These are phyloP conservation scores for Bettongia penicillata DNA, from an alignment of 2,113 vertebrate species.

Conservation along the genomic window DNA sequence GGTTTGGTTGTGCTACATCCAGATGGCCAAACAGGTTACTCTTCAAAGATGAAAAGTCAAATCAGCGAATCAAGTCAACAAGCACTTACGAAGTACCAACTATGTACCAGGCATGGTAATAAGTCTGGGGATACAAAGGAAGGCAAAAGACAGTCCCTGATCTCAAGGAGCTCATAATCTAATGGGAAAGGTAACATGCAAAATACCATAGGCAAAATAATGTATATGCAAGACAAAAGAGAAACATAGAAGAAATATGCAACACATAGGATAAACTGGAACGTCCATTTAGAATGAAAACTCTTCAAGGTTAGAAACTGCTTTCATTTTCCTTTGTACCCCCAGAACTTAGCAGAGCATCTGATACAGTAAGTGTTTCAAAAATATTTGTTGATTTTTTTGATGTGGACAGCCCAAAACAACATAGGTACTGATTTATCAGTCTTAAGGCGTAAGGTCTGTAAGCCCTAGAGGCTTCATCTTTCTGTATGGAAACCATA, in stretches of 20 bases:
- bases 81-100: not conserved
- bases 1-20: too few relatives aligned
- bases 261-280: not conserved
- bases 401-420: not conserved
- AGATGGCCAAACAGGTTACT: too few relatives aligned
- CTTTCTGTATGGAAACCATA: not conserved
- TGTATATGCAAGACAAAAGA: not conserved
- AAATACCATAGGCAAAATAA: too few relatives aligned
- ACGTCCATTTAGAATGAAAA: not conserved
- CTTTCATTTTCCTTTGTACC: not conserved
- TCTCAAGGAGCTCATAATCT: too few relatives aligned
- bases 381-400: not conserved
- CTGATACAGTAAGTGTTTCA: not conserved
- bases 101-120: not conserved
- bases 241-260: not conserved
- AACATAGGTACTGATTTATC: not conserved
- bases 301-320: not conserved
- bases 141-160: too few relatives aligned
- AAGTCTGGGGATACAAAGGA: too few relatives aligned
- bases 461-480: not conserved
- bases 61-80: not conserved
- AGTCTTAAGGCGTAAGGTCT: not conserved
- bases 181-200: too few relatives aligned
- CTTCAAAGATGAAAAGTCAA: not conserved
- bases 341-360: not conserved